phyloP scores from a whole-genome alignment of 2,797 vertebrate genomes.

The Carcharodon carcharias region DNA sequence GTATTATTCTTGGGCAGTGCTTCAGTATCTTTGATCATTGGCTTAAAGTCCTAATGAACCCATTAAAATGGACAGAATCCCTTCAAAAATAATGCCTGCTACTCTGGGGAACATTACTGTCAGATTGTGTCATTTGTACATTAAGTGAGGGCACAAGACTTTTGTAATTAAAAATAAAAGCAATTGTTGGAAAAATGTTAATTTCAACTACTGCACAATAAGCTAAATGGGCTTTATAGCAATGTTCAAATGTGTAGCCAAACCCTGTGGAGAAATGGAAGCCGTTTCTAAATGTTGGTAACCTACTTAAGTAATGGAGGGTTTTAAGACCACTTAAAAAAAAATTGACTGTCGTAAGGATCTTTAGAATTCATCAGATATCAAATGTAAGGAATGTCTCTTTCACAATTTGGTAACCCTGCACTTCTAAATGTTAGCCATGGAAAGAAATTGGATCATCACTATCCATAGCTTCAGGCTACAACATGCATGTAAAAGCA shows the following conservation, averaged over 20 bases:
- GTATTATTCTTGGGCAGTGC: neutral
- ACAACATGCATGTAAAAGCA: too few species aligned
- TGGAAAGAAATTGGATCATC: too few species aligned
- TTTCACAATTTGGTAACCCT: neutral
- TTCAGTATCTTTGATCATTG: neutral
- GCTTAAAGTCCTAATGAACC: neutral
- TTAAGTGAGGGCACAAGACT: neutral
- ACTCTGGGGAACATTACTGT: neutral
- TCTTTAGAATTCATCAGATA: neutral
- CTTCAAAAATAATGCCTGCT: neutral
- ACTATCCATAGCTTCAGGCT: too few species aligned
- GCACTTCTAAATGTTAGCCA: too few species aligned
- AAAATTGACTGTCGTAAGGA: neutral
- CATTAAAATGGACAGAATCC: neutral
- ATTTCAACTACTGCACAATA: neutral
- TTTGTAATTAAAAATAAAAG: constrained; percentile 33
- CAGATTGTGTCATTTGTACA: constrained; percentile 5
- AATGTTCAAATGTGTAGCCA: neutral
- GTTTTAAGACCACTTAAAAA: neutral
- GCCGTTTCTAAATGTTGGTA: neutral
- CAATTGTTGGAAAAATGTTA: neutral
- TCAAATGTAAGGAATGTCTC: neutral
- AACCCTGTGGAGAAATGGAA: constrained; percentile 18
- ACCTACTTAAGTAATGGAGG: neutral
- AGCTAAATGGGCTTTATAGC: neutral